phyloP scores from a whole-genome alignment of 2,888 invertebrate species.

The Caenorhabditis sp. region DNA sequence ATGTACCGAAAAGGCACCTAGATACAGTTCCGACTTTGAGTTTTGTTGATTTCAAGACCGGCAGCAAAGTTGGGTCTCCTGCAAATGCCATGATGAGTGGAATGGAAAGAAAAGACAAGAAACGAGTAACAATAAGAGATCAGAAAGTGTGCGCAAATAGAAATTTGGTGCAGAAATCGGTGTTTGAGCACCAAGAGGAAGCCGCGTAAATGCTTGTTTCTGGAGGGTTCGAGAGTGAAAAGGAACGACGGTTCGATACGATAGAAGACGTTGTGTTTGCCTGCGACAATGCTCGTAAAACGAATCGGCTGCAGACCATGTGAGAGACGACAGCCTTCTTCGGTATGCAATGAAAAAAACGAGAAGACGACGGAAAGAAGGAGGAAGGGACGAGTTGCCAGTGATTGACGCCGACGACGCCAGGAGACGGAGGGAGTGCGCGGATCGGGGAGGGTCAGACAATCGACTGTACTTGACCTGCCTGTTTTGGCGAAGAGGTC shows the following conservation, averaged over 20 bases:
- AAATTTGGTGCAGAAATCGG: constrained; percentile 8
- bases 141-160: constrained; percentile 39
- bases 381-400: constrained; percentile 31
- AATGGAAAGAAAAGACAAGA: background rate
- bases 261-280: constrained; percentile 43
- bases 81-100: constrained; percentile 3
- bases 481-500: constrained; percentile 37
- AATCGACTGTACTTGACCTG: constrained; percentile 37
- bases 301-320: constrained; percentile 25
- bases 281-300: constrained; percentile 50
- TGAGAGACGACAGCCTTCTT: constrained; percentile 34
- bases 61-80: constrained; percentile 1
- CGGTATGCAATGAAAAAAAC: constrained; percentile 45
- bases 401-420: constrained; percentile 28
- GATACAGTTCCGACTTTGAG: constrained; percentile 17
- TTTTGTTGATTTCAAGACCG: background rate
- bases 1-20: constrained; percentile 7
- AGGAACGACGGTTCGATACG: background rate
- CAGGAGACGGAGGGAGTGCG: constrained; percentile 1
- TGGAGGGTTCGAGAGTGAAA: background rate
- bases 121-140: constrained; percentile 11
- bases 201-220: constrained; percentile 1
- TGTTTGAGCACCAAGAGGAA: constrained; percentile 32
- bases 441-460: constrained; percentile 10
- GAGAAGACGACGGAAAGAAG: constrained; percentile 23